Evolutionary conservation across 2,797 vertebrate genomes (phyloP), one percentile per base, ranked within the genome.

Genomic region (Dendrocincla fuliginosa): DNA sequence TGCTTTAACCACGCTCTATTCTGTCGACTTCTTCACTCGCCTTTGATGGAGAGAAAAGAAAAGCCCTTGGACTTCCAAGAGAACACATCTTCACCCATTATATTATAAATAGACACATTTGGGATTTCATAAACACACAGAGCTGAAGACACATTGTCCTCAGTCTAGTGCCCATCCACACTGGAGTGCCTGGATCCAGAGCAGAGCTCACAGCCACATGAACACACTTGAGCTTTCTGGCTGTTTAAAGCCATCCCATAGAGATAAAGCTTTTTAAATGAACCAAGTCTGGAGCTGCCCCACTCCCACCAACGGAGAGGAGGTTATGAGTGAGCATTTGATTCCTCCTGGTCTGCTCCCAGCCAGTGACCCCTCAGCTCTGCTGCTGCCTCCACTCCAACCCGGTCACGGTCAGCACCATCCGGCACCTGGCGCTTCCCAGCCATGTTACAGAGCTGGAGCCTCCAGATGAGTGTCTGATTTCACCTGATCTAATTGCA

Each of bases 31-130:
- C 83, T 87, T 90, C 84, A 35, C 67, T 87, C 1, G 28, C 20
- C 81, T 96, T 93, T 91, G 87, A 96, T 70, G 93, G 39, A 76
- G 32, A 93, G 65, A 89, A 33, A 91, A 88, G 92, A 95, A 96
- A 96, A 94, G 71, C 76, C 89, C 35, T 33, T 78, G 92, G 49
- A 44, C 92, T 94, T 87, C 39, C 87, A 92, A 92, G 71, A 0
- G 0, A 89, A 85, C 56, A 60, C 3, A 0, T 81, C 69, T 93
- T 85, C 89, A 95, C 76, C 69, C 87, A 85, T 91, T 89, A 50
- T 70, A 88, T 75, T 81, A 85, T 50, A 90, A 91, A 94, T 53
- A 91, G 89, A 61, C 39, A 75, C 50, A 52, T 75, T 35, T 61
- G 60, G 93, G 87, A 89, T 64, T 76, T 90, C 68, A 77, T 47